phyloP scores from a whole-genome alignment of 2,888 invertebrate genomes.

The Euzophera pinguis region DNA sequence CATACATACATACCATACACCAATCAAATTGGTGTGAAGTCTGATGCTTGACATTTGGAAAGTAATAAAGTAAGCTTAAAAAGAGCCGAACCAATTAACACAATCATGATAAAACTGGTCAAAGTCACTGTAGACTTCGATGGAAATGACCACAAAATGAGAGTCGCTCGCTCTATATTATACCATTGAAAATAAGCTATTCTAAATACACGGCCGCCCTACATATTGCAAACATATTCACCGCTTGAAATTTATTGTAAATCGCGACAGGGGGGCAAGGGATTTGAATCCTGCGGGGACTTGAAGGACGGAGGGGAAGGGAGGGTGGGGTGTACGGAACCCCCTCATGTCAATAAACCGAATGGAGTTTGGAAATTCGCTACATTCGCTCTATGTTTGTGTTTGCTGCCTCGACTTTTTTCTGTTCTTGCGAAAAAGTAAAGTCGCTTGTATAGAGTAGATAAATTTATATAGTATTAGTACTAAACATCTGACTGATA shows the following conservation, averaged over 20 bases:
- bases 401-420: slow-evolving; percentile 69
- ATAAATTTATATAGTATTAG: neutral
- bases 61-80: too few relatives aligned
- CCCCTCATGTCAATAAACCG: slow-evolving; percentile 69
- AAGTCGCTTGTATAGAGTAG: slow-evolving; percentile 26
- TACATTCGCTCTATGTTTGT: slow-evolving; percentile 71
- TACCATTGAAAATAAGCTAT: neutral
- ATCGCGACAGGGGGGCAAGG: slow-evolving; percentile 59
- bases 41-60: too few relatives aligned
- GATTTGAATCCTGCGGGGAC: slow-evolving; percentile 48
- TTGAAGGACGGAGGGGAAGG: slow-evolving; percentile 25
- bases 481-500: too few relatives aligned
- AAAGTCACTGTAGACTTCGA: too few relatives aligned
- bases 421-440: slow-evolving; percentile 41
- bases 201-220: neutral
- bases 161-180: neutral
- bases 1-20: too few relatives aligned
- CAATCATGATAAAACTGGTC: too few relatives aligned
- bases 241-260: slow-evolving; percentile 76
- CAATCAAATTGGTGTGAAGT: too few relatives aligned
- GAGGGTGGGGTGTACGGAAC: neutral
- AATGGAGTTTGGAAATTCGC: slow-evolving; percentile 75
- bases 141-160: too few relatives aligned
- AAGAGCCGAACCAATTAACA: too few relatives aligned
- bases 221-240: slow-evolving; percentile 77